phyloP scores from a whole-genome alignment of 1,140 invertebrate genomes.

The Pectinophora gossypiella region DNA sequence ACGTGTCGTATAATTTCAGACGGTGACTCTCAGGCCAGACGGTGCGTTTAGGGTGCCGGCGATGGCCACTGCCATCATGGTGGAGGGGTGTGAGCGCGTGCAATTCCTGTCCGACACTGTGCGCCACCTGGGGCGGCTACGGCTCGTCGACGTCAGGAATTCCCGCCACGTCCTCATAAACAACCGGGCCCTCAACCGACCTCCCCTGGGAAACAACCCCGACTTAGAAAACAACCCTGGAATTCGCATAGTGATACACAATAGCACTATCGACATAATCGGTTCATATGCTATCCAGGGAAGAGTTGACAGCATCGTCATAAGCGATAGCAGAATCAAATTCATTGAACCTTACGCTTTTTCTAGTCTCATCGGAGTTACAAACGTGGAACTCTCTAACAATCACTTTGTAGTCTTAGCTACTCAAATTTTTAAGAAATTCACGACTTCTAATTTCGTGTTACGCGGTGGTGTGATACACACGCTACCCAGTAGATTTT shows the following conservation, averaged over 20 bases:
- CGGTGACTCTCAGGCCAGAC: slow-evolving; percentile 76
- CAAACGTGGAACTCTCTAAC: slow-evolving; percentile 74
- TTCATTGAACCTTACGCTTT: slow-evolving; percentile 83
- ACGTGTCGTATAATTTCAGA: slow-evolving; percentile 65
- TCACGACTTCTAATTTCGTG: slow-evolving; percentile 79
- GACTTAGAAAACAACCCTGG: slow-evolving; percentile 54
- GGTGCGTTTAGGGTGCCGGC: slow-evolving; percentile 74
- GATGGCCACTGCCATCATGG: slow-evolving; percentile 71
- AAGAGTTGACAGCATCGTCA: slow-evolving; percentile 80
- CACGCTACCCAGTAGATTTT: slow-evolving; percentile 80
- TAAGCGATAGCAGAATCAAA: slow-evolving; percentile 78
- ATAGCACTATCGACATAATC: slow-evolving; percentile 76
- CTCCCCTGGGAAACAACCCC: slow-evolving; percentile 33
- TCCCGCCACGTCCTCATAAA: slow-evolving; percentile 45
- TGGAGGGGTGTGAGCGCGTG: slow-evolving; percentile 75
- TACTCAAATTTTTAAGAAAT: slow-evolving; percentile 86
- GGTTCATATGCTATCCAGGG: slow-evolving; percentile 83
- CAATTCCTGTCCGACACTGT: slow-evolving; percentile 69
- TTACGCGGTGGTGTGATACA: slow-evolving; percentile 70
- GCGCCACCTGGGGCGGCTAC: slow-evolving; percentile 45
- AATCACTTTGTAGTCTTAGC: slow-evolving; percentile 78
- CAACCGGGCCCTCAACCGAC: slow-evolving; percentile 55
- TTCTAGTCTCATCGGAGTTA: slow-evolving; percentile 78
- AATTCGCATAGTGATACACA: slow-evolving; percentile 49
- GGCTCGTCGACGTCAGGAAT: slow-evolving; percentile 48